These are phyloP conservation scores for Gnatocerus cornutus DNA, from an alignment of 2,888 invertebrate species.

Conservation along the genomic window DNA sequence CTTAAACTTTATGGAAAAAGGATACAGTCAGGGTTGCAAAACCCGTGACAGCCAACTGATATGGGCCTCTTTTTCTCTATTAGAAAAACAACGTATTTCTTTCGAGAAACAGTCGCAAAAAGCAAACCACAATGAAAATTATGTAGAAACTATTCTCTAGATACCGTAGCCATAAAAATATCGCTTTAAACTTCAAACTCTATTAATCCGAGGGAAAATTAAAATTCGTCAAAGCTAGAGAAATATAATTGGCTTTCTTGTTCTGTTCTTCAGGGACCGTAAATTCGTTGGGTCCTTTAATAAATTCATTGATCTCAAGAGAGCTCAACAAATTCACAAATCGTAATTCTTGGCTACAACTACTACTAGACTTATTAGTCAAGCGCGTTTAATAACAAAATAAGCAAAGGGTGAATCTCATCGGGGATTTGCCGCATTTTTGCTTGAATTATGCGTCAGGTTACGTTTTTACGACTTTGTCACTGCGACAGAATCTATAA, in stretches of 20 bases:
- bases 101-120: constrained; percentile 30
- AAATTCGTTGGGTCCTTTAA: constrained; percentile 19
- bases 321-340: constrained; percentile 21
- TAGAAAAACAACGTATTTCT: constrained; percentile 34
- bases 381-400: constrained; percentile 7
- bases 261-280: constrained; percentile 13
- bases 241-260: constrained; percentile 19
- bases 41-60: constrained; percentile 29
- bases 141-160: constrained; percentile 24
- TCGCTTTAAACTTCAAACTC: not conserved
- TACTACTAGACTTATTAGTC: constrained; percentile 12
- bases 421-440: constrained; percentile 17
- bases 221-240: constrained; percentile 20
- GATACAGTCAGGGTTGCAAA: constrained; percentile 23
- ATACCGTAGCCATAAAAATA: not conserved
- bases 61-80: constrained; percentile 26
- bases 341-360: constrained; percentile 27
- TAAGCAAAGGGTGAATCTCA: constrained; percentile 12
- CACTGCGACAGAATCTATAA: constrained; percentile 18
- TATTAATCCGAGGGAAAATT: not conserved
- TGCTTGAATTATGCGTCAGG: constrained; percentile 22
- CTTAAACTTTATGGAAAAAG: constrained; percentile 18
- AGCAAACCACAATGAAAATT: not conserved
- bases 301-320: constrained; percentile 20
- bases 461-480: constrained; percentile 32